Base-by-base conservation (phyloP, 2,888 invertebrate species). In the Oeneis ivallda region DNA sequence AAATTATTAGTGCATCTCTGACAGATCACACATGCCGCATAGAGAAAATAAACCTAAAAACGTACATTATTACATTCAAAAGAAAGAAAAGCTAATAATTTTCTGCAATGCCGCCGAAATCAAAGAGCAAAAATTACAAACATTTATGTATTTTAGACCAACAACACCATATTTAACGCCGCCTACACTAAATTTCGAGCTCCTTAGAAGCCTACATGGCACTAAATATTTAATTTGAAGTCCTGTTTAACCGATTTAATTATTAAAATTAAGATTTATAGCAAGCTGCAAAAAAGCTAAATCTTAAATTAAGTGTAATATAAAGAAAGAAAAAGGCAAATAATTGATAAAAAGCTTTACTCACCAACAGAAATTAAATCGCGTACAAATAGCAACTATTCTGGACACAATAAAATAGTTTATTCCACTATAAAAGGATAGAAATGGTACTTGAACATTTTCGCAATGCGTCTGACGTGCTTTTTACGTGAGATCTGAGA, bases 1-100 rank as follows among this genome's bases (percentile, higher is more conserved):
- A 79, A 85, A 82, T 83, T 84, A 84, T 78, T 83, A 78, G 80
- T 83, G 83, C 84, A 85, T 84, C 79, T 82, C 82, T 79, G 72
- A 80, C 75, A 64, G 41, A 53, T 52, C 34, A 56, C 62, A 70
- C 70, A 71, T 70, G 64, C 71, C 65, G 65, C 58, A 58, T 58
- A 57, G 67, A 65, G 70, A 71, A 71, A 70, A 61, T 60, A 45
- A 43, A 32, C 37, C 34, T 53, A 45, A 53, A 53, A 62, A 62
- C 37, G 43, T 43, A n/a, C 13, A 57, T 47, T 47, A 45, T 0
- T 39, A 53, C 37, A 41, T 7, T 11, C 41, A 26, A 26, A 26
- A 4, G 26, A 26, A 26, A 26, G 26, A 26, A 26, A 26, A 26
- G 5, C 26, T 26, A 8, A 9, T 8, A 39, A 5, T 32, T 62